These are phyloP conservation scores for Nephrotoma guestfalica DNA, from an alignment of 2,888 invertebrate genomes.

Conservation along the genomic window DNA sequence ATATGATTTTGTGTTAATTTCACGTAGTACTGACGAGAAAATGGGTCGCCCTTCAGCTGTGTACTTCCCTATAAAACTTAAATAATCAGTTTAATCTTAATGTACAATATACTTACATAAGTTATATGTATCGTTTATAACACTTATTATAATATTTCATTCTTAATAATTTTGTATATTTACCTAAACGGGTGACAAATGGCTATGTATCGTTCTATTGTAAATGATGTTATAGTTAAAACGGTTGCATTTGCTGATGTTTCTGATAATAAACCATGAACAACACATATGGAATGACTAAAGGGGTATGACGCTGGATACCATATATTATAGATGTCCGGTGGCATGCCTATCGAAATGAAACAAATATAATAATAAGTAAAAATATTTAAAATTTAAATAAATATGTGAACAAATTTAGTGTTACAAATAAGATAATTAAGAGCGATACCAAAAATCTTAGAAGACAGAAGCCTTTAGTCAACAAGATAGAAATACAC, in stretches of 20 bases:
- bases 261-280: constrained; percentile 64
- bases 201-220: constrained; percentile 74
- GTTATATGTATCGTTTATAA: no score
- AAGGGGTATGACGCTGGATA: constrained; percentile 57
- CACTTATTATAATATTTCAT: no score
- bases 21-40: no score
- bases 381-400: neutral
- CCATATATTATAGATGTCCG: constrained; percentile 65
- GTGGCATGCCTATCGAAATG: constrained; percentile 46
- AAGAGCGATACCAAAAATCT: neutral
- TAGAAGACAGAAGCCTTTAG: neutral
- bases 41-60: no score
- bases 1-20: no score
- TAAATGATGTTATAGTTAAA: constrained; percentile 75
- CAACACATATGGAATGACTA: constrained; percentile 61
- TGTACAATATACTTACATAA: no score
- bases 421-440: neutral
- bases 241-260: constrained; percentile 79
- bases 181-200: constrained; percentile 67
- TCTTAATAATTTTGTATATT: neutral
- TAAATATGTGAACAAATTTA: neutral
- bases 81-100: no score
- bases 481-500: no score
- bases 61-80: no score
- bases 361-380: neutral